These are phyloP conservation scores for Gnathonemus longibarbis DNA, from an alignment of 2,113 vertebrate genomes.

Conservation along the genomic window DNA sequence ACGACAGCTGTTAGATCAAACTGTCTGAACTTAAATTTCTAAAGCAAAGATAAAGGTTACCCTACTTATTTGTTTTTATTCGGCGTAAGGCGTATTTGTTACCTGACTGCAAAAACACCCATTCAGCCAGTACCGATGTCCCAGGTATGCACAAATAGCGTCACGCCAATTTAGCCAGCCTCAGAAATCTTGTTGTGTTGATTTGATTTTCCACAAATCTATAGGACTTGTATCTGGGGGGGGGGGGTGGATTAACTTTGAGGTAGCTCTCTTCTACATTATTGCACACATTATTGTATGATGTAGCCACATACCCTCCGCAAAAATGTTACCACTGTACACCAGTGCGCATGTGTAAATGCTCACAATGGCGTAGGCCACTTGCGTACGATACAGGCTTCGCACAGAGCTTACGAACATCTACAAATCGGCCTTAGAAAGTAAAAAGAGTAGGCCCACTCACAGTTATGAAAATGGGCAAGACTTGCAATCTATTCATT, in stretches of 20 bases:
- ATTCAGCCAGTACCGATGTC: background rate
- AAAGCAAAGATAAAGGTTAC: background rate
- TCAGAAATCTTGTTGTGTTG: background rate
- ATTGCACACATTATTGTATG: background rate
- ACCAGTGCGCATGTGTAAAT: background rate
- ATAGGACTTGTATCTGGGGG: background rate
- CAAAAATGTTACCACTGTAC: background rate
- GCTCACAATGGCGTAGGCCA: background rate
- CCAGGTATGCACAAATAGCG: background rate
- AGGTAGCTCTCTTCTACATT: background rate
- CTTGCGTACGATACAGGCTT: background rate
- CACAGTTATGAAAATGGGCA: background rate
- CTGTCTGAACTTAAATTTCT: background rate
- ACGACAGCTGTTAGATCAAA: background rate
- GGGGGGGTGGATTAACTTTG: background rate
- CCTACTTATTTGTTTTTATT: background rate
- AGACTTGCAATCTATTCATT: background rate
- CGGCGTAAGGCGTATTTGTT: background rate
- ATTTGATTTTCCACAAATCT: background rate
- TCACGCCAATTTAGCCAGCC: background rate
- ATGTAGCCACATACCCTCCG: background rate
- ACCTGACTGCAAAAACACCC: background rate
- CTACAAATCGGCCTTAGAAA: background rate
- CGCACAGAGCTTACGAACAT: background rate
- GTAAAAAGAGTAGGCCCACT: background rate